A percentile compares a stretch with the other conserved stretches of the same genome.
These are phyloP conservation scores for Idaea aversata DNA, from an alignment of 2,888 invertebrate genomes.

Conservation along the genomic window DNA sequence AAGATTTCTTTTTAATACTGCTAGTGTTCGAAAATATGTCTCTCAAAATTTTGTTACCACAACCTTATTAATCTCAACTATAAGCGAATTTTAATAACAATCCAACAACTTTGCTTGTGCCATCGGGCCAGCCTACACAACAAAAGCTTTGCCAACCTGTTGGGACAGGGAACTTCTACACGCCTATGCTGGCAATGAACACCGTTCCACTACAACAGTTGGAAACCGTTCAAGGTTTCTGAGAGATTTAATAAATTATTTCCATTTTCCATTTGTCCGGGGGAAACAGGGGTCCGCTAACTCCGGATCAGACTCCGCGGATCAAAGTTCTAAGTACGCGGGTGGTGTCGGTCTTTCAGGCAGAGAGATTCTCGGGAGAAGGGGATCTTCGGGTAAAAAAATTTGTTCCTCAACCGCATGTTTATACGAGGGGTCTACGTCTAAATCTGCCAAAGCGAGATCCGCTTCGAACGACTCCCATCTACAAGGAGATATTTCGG, in stretches of 20 bases:
- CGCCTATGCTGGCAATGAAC: conserved; percentile 38
- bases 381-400: conserved; percentile 81
- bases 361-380: conserved; percentile 70
- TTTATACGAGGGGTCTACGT: conserved; percentile 82
- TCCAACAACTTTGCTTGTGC: conserved; percentile 56
- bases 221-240: conserved; percentile 37
- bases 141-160: conserved; percentile 47
- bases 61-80: conserved; percentile 68
- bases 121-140: conserved; percentile 50
- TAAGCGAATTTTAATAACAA: conserved; percentile 71
- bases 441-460: conserved; percentile 81
- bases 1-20: conserved; percentile 64
- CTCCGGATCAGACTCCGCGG: conserved; percentile 74
- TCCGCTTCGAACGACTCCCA: conserved; percentile 84
- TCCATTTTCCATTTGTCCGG: conserved; percentile 55
- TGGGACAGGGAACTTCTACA: conserved; percentile 39
- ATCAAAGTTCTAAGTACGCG: conserved; percentile 74
- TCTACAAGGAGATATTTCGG: conserved; percentile 74
- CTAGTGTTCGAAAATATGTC: conserved; percentile 75
- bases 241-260: conserved; percentile 37
- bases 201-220: conserved; percentile 42
- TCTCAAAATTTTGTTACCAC: conserved; percentile 75
- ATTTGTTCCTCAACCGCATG: conserved; percentile 82
- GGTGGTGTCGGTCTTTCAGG: conserved; percentile 82
- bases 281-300: conserved; percentile 54